Evolutionary conservation across 2,888 invertebrate genomes (phyloP).

Genomic region (Eupithecia centaureata): DNA sequence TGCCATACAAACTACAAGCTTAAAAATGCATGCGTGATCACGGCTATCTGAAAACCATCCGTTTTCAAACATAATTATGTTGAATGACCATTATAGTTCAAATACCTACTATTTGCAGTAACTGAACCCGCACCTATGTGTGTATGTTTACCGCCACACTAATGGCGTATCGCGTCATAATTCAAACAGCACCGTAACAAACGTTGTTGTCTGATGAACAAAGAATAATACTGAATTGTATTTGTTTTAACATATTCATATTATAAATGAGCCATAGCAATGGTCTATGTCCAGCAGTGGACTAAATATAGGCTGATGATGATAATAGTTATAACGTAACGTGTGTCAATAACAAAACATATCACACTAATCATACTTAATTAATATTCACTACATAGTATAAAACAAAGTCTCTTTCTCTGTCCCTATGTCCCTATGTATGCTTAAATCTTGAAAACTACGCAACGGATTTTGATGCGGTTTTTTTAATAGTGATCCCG

Average conservation of each 20-base stretch:
- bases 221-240: background rate
- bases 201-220: background rate
- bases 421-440: too few species aligned
- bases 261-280: background rate
- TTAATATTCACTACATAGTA: too few species aligned
- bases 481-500: too few species aligned
- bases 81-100: constrained; percentile 8
- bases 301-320: too few species aligned
- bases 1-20: background rate
- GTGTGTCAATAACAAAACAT: background rate
- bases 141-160: constrained; percentile 24
- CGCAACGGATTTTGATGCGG: too few species aligned
- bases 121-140: constrained; percentile 22
- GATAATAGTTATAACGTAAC: background rate
- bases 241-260: background rate
- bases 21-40: background rate
- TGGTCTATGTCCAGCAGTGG: too few species aligned
- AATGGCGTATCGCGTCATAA: constrained; percentile 10
- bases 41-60: constrained; percentile 8
- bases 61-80: constrained; percentile 2
- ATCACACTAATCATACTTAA: background rate
- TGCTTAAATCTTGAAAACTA: too few species aligned
- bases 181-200: constrained; percentile 16
- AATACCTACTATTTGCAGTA: constrained; percentile 32
- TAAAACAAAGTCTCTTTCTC: too few species aligned